A percentile compares a stretch with the other conserved stretches of the same genome.
These are phyloP conservation scores for Drosophila lacteicornis DNA, from an alignment of 1,140 invertebrate genomes.

Conservation along the genomic window DNA sequence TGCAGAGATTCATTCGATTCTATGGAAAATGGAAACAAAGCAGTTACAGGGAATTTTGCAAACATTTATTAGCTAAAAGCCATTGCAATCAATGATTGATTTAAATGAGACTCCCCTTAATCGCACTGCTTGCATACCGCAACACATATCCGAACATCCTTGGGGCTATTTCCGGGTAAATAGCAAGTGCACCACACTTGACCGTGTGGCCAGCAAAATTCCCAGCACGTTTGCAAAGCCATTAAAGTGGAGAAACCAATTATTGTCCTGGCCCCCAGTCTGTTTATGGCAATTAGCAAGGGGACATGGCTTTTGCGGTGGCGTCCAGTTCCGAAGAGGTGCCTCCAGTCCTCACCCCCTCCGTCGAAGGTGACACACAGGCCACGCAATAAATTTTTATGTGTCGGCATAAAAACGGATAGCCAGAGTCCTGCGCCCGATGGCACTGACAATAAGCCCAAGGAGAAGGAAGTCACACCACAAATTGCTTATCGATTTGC, in stretches of 20 bases:
- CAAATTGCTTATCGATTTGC: conserved; percentile 44
- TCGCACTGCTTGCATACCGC: neutral
- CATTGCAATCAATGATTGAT: neutral
- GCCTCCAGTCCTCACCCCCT: neutral
- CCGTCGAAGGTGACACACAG: conserved; percentile 36
- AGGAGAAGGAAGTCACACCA: conserved; percentile 18
- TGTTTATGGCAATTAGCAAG: conserved; percentile 46
- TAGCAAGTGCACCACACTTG: conserved; percentile 15
- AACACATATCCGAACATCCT: neutral
- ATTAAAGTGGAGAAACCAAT: conserved; percentile 33
- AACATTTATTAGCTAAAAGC: no score
- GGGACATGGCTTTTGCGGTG: conserved; percentile 11
- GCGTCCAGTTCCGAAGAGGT: neutral
- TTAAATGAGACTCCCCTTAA: neutral
- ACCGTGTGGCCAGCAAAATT: conserved; percentile 21
- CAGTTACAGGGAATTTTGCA: neutral
- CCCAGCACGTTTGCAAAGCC: conserved; percentile 35
- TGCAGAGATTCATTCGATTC: neutral
- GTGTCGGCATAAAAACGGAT: conserved; percentile 22
- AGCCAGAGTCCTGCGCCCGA: conserved; percentile 1
- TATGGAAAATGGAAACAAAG: neutral
- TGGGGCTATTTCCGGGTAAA: neutral
- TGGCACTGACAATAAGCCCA: conserved; percentile 28
- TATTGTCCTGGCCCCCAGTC: conserved; percentile 12
- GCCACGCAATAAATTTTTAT: conserved; percentile 33